Percentiles rank a stretch among this genome's conserved stretches.
Evolutionary conservation across 1,140 invertebrate species (phyloP).

Genomic region (Babylonia areolata): DNA sequence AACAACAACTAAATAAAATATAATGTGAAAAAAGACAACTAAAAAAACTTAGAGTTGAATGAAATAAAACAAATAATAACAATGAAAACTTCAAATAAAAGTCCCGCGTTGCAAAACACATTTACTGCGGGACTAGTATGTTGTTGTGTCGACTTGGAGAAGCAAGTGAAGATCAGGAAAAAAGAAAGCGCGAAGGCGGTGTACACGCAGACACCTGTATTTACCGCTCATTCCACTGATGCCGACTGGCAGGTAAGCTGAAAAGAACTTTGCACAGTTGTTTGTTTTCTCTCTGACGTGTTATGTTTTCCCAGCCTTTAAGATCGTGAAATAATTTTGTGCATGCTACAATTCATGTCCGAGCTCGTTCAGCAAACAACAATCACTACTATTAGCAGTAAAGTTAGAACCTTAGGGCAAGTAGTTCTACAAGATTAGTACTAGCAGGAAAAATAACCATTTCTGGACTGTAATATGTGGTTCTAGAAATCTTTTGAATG

Average conservation of each 20-base stretch:
- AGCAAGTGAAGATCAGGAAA: not conserved
- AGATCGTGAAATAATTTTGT: not conserved
- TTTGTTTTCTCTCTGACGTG: not conserved
- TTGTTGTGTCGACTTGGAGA: constrained; percentile 31
- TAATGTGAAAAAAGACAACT: not conserved
- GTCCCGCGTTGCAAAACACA: not conserved
- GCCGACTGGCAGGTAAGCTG: not conserved
- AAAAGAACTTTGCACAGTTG: not conserved
- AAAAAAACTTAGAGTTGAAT: too few species aligned
- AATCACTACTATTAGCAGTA: too few species aligned
- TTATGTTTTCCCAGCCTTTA: not conserved
- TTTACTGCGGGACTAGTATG: constrained; percentile 21
- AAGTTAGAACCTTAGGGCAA: too few species aligned
- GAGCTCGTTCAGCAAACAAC: constrained; percentile 18
- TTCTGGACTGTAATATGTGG: too few species aligned
- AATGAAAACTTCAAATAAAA: not conserved
- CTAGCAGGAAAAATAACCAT: too few species aligned
- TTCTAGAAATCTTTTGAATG: too few species aligned
- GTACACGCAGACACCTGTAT: not conserved
- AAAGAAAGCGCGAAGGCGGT: not conserved
- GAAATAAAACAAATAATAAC: too few species aligned
- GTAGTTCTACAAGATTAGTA: too few species aligned
- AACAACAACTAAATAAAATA: not conserved
- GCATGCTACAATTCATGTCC: not conserved
- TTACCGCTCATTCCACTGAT: not conserved